Conservation (phyloP, 2,113 vertebrate species). For the Fregata magnificens region DNA sequence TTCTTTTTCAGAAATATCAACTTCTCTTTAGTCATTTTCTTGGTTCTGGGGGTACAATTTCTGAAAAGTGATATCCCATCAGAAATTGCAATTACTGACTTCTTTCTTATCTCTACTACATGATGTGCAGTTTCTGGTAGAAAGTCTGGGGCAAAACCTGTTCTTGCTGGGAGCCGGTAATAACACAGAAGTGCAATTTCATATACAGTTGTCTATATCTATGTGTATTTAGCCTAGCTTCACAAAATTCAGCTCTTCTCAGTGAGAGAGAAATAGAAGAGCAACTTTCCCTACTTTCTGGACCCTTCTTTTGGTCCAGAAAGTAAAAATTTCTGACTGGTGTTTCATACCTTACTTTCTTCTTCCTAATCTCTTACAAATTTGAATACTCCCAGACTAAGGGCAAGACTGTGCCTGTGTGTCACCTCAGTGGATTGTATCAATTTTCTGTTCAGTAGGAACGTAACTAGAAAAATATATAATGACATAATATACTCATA, state of each 20-base stretch:
- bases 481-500: background rate
- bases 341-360: background rate
- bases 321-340: background rate
- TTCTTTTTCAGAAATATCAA: background rate
- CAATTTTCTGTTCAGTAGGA: background rate
- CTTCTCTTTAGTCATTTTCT: background rate
- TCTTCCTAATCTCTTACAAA: background rate
- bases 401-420: background rate
- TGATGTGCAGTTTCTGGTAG: background rate
- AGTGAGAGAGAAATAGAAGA: background rate
- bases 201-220: background rate
- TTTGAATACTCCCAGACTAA: background rate
- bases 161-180: background rate
- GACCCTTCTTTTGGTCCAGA: background rate
- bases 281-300: background rate
- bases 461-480: background rate
- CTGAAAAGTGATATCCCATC: background rate
- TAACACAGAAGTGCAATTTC: background rate
- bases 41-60: background rate
- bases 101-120: background rate
- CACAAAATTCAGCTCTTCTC: background rate
- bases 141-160: background rate
- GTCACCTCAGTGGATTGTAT: background rate
- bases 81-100: background rate
- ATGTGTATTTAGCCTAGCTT: background rate